Base-by-base conservation (phyloP, 2,797 vertebrate genomes). In the Coregonus suidteri region DNA sequence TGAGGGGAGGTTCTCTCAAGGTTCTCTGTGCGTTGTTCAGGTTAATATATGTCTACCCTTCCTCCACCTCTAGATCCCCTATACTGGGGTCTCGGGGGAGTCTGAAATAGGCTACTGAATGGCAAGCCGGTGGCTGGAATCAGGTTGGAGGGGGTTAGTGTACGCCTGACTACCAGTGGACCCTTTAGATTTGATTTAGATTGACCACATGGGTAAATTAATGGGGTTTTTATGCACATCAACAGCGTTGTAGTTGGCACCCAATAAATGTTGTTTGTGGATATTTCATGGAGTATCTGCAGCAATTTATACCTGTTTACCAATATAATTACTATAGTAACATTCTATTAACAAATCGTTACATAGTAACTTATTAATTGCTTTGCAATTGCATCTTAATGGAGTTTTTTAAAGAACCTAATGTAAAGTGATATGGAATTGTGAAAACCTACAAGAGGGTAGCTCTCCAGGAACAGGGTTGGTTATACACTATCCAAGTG, bases 1-100 rank as follows among this genome's bases (percentile, higher is more conserved):
- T 82, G 73, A 78, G 53, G 72, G 77, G 84, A 83, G 83, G 81
- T 83, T 82, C 76, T 78, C 73, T 66, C 59, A 76, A 69, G 66
- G 82, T 82, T 72, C 79, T 82, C 41, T 75, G 30, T 7, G 51
- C 52, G 15, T 53, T 56, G 52, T 15, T 66, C 20, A 66, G 25
- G 64, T 70, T 70, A 73, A 73, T 73, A 73, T 73, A 56, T 56
- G 71, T 41, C 37, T n/a, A 51, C 9, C 35, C 68, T 51, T 20
- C 37, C 68, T 47, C 41, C 68, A 20, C 11, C 18, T 41, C 4
- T 37, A 41, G 15, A 41, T 41, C 30, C 59, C 20, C 20, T 13
- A 25, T 64, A 13, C n/a, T 18, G 37, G 41, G 35, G 37, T 70
- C 37, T 47, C 3, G 7, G 25, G 25, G 25, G 25, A 25, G 25